Conservation (phyloP, 2,113 vertebrate genomes). For the Etia nguti region DNA sequence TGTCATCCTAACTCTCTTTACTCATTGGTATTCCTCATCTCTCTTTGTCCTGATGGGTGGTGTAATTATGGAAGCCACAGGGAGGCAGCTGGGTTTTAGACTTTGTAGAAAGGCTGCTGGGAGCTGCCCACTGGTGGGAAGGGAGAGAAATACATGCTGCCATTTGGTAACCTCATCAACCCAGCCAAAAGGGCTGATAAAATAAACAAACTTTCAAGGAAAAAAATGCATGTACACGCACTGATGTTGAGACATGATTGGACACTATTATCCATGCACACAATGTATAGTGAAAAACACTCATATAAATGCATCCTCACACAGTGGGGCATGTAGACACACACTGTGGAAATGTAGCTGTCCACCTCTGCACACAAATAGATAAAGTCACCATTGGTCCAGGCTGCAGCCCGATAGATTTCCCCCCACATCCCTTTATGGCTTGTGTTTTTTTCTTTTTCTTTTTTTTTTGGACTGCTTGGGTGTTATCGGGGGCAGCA, state of each 20-base stretch:
- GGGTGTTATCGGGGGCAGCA: constrained; percentile 54
- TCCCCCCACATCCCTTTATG: constrained; percentile 30
- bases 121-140: constrained; percentile 39
- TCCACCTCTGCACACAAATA: constrained; percentile 40
- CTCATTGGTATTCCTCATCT: constrained; percentile 52
- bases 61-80: constrained; percentile 57
- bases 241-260: background rate
- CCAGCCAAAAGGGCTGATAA: background rate
- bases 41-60: constrained; percentile 44
- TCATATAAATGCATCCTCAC: constrained; percentile 44
- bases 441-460: constrained; percentile 45
- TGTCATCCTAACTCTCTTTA: background rate
- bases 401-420: constrained; percentile 35
- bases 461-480: constrained; percentile 48
- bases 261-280: background rate
- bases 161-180: background rate
- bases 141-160: background rate
- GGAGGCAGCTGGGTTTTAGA: constrained; percentile 21
- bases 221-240: constrained; percentile 6
- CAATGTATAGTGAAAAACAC: background rate
- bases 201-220: background rate
- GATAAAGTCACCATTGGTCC: constrained; percentile 39
- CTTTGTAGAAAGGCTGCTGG: constrained; percentile 14
- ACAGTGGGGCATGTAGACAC: constrained; percentile 25
- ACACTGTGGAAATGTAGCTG: constrained; percentile 38